A percentile compares a stretch with the other conserved stretches of the same genome.
These are phyloP conservation scores for Urocynchramus pylzowi DNA, from an alignment of 2,113 vertebrate genomes.

Conservation along the genomic window DNA sequence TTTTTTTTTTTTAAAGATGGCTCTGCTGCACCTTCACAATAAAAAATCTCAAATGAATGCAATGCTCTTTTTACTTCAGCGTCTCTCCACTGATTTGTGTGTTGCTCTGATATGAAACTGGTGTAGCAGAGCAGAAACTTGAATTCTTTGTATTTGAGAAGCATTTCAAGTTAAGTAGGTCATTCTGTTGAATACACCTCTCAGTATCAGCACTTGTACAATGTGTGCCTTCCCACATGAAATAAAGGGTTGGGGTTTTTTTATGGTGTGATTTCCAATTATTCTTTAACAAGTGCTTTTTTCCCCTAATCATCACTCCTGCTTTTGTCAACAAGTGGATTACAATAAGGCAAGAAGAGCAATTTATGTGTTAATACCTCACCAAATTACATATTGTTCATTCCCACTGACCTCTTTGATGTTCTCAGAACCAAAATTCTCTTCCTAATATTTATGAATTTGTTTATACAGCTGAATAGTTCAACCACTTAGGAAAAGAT, in stretches of 20 bases:
- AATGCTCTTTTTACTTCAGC: not conserved
- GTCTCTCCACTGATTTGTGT: not conserved
- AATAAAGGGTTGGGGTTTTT: not conserved
- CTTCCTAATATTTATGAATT: constrained; percentile 25
- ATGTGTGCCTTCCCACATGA: not conserved
- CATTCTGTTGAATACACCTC: not conserved
- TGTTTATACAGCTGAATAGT: constrained; percentile 58
- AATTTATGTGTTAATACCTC: not conserved
- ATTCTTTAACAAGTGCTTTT: not conserved
- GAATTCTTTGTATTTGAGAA: not conserved
- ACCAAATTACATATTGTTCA: constrained; percentile 4
- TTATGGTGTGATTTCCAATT: constrained; percentile 1
- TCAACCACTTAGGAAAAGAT: constrained; percentile 35
- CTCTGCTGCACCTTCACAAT: not conserved
- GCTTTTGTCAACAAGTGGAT: constrained; percentile 37
- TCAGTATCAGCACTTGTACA: not conserved
- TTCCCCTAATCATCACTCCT: not conserved
- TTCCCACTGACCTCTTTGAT: constrained; percentile 1
- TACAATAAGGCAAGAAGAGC: not conserved
- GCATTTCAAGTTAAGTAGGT: constrained; percentile 29
- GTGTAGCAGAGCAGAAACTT: not conserved
- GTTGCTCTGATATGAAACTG: not conserved
- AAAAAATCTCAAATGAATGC: not conserved
- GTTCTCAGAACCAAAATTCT: not conserved
- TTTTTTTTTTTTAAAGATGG: too few relatives aligned